Base-by-base conservation (phyloP, 2,888 invertebrate species). In the Trissolcus brochymenae region DNA sequence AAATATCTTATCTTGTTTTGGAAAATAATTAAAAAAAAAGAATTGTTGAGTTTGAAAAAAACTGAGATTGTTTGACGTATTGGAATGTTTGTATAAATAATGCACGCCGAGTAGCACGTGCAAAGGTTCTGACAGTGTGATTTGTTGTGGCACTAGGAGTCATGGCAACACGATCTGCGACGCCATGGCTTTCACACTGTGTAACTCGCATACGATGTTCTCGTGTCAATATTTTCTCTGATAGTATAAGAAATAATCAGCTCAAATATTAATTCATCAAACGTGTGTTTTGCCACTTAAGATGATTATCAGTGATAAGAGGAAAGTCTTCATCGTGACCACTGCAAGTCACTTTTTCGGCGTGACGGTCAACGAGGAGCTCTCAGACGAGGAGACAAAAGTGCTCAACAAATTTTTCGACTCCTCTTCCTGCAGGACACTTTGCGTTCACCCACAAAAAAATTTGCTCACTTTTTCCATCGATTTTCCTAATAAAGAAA, bases 341-440 rank as follows among this genome's bases (percentile, higher is more conserved):
- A 89, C 88, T 0, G 88, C 89, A 2, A 82, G 84, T 0, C 79
- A 87, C 54, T 89, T 88, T 54, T 89, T 88, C 55, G 87, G 85
- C 0, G 64, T 80, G 6, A 17, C 79, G 0, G 53, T 65, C 0
- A 40, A 65, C 2, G 76, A 83, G 1, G 80, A 82, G 0, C 57
- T 59, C 56, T 82, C 40, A 29, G 74, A 66, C 35, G 82, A 83
- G 3, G 81, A 82, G 56, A 54, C 79, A 11, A 60, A 76, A n/a
- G 82, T 84, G 41, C 81, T 89, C 1, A 85, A 87, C 2, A 85
- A 83, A 65, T 89, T 89, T 76, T 70, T 89, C 57, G 84, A 88
- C 40, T 80, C 81, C 13, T 76, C 87, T 6, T 81, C 82, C 9
- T 88, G 85, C 56, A 82, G 85, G 19, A 86, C 85, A 0, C 79